These are phyloP conservation scores for Phortica variegata DNA, from an alignment of 1,140 invertebrate genomes.

Conservation along the genomic window DNA sequence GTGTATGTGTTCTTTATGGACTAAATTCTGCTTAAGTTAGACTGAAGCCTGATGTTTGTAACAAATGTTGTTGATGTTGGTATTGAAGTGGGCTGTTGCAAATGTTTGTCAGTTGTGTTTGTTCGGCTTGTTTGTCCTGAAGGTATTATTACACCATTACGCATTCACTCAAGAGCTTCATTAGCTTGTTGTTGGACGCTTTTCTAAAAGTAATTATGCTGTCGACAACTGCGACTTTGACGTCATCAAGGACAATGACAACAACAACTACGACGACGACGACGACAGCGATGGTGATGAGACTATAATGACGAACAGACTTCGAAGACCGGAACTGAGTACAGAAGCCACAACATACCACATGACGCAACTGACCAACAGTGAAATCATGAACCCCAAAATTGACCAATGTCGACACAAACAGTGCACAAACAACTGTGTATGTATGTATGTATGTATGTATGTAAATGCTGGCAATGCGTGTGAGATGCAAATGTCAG, in stretches of 20 bases:
- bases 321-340: conserved; percentile 35
- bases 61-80: conserved; percentile 18
- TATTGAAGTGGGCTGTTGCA: conserved; percentile 11
- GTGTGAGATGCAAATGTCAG: not conserved
- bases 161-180: conserved; percentile 49
- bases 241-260: conserved; percentile 2
- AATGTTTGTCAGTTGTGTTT: too few relatives aligned
- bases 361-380: not conserved
- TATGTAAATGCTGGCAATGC: conserved; percentile 13
- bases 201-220: conserved; percentile 48
- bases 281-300: conserved; percentile 11
- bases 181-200: conserved; percentile 48
- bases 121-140: too few relatives aligned
- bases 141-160: conserved; percentile 55
- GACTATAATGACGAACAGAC: not conserved
- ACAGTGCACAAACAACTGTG: conserved; percentile 17
- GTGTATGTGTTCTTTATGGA: conserved; percentile 3
- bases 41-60: conserved; percentile 19
- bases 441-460: conserved; percentile 30
- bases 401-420: not conserved
- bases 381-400: conserved; percentile 23
- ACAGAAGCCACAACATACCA: conserved; percentile 7
- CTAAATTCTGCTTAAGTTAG: too few relatives aligned
- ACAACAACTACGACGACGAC: too few relatives aligned
- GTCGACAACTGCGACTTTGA: not conserved